Conservation (phyloP, 2,888 invertebrate genomes). For the Pardosa pseudoannulata region DNA sequence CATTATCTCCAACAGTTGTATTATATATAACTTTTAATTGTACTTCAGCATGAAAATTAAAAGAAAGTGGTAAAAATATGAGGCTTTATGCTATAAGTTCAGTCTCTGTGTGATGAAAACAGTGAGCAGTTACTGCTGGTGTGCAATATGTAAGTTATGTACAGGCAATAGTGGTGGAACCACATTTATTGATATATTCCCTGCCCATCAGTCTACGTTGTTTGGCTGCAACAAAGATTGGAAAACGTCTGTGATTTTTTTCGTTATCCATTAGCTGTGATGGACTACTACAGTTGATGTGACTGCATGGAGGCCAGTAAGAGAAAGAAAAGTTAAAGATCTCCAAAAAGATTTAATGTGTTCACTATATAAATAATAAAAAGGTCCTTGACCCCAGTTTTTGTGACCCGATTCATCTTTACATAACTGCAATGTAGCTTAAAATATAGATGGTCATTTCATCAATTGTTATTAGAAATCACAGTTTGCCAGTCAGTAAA, state of each 20-base stretch:
- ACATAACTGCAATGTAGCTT: constrained; percentile 49
- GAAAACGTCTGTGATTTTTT: constrained; percentile 72
- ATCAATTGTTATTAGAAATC: constrained; percentile 51
- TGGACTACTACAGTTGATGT: constrained; percentile 33
- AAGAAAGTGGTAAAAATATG: constrained; percentile 45
- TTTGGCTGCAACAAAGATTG: constrained; percentile 47
- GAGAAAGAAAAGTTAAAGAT: constrained; percentile 4
- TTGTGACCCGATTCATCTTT: constrained; percentile 45
- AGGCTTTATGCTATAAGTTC: constrained; percentile 33
- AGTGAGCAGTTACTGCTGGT: constrained; percentile 64
- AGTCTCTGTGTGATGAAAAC: constrained; percentile 51
- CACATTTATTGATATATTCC: constrained; percentile 46
- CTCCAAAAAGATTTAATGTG: constrained; percentile 16
- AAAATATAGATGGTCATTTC: constrained; percentile 44
- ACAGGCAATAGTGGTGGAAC: constrained; percentile 67
- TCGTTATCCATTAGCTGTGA: constrained; percentile 62
- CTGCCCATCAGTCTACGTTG: constrained; percentile 56
- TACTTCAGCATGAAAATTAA: constrained; percentile 57
- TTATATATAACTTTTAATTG: constrained; percentile 53
- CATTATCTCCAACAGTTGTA: constrained; percentile 48
- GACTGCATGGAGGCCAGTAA: constrained; percentile 45
- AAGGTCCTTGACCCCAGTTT: constrained; percentile 20
- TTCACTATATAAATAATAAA: constrained; percentile 27
- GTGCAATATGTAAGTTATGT: constrained; percentile 72
- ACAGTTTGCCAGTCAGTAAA: constrained; percentile 35